Evolutionary conservation across 92 coral and sea anemone genomes (phyloP), one percentile per base, ranked within the genome.

Genomic region (Paragorgia papillata): DNA sequence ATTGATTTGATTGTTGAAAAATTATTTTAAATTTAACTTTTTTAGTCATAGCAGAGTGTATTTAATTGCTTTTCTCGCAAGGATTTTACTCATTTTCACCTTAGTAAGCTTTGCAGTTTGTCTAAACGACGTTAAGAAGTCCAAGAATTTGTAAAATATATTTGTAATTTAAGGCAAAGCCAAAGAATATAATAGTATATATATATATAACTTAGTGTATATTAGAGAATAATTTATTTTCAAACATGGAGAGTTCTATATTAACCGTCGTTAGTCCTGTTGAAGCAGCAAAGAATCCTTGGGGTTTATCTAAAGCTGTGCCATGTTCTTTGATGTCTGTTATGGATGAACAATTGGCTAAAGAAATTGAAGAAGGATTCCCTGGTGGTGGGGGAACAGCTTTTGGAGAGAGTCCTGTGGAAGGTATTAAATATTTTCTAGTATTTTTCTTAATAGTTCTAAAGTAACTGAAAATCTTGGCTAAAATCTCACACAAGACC

Each of bases 301-400:
- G 99, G 99, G 97, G 99, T 6, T 82, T 76, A 49, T 76, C 85
- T 14, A 85, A 89, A 41, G 9, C 63, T 15, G 77, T 26, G 0
- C 89, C 93, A 0, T 89, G 95, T 74, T 95, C 97, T 19, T 46
- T 95, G 13, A 26, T 88, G 15, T 77, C 99, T 22, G 99, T 95
- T 0, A 95, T 95, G 89, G 99, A 95, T 51, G 99, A 95, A 79
- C 92, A 95, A 69, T 41, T 95, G 22, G 99, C 99, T 1, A 89
- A 84, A 50, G 97, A 95, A 46, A 80, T 91, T 20, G 95, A 91
- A 62, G 80, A 91, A 50, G 99, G 91, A 69, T 82, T 85, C 33
- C 13, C 71, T 81, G 1, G 34, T 80, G 29, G 82, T 84, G 24
- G 83, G 85, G 20, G 80, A 60, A 25, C 67, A 71, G 25, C 26